These are phyloP conservation scores for Luidia sarsii DNA, from an alignment of 53 echinoderm and acorn worm species.

Conservation along the genomic window DNA sequence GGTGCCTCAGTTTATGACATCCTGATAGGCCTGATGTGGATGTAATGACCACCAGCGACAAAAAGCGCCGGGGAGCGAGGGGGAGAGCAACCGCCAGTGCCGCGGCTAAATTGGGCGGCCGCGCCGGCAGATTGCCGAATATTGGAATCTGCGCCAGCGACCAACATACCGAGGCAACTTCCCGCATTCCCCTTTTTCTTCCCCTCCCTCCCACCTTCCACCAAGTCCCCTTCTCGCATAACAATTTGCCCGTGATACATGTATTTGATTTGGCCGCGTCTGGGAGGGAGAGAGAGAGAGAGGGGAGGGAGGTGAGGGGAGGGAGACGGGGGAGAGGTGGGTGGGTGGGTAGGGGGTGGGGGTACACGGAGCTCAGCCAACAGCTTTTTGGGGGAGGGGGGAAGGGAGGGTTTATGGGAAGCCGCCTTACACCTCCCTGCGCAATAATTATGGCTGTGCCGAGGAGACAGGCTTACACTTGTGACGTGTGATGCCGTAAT, in stretches of 20 bases:
- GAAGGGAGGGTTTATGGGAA: background rate
- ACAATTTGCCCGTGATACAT: constrained; percentile 48
- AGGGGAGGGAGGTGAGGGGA: no score
- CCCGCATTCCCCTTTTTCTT: no score
- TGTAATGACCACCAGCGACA: constrained; percentile 20
- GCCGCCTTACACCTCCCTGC: background rate
- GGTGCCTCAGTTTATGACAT: constrained; percentile 1
- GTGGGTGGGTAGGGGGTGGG: no score
- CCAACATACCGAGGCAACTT: no score
- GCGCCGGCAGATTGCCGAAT: constrained; percentile 4
- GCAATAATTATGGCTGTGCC: constrained; percentile 20
- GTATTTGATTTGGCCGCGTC: constrained; percentile 38
- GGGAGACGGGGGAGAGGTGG: no score
- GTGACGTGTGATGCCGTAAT: constrained; percentile 34
- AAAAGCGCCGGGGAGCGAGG: background rate
- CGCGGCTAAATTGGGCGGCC: background rate
- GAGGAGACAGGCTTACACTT: background rate
- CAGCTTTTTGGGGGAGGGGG: no score
- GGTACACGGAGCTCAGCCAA: no score
- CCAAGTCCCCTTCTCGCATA: constrained; percentile 13
- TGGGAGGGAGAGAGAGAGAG: no score
- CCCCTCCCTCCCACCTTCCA: background rate
- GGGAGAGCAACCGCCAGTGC: background rate
- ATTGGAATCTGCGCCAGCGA: background rate
- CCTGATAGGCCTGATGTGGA: constrained; percentile 7